Base-by-base conservation (phyloP, 1,140 invertebrate genomes). In the Ostrea denselamellosa region DNA sequence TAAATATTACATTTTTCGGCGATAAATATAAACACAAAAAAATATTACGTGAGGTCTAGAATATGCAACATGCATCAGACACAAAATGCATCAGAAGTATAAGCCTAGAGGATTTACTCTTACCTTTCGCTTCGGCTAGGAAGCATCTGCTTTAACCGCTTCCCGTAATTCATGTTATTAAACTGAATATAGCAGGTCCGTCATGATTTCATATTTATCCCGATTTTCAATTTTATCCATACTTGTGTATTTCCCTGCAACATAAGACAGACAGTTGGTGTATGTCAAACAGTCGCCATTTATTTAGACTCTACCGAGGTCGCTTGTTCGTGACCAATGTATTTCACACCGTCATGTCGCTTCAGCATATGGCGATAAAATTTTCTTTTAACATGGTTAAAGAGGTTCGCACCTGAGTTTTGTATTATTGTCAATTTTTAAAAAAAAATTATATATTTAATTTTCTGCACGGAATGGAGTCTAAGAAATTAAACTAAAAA, bases 71-170 rank as follows among this genome's bases (percentile, higher is more conserved):
- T 5, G 5, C 34, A 44, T 5, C 5, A 44, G 34, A 44, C n/a
- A n/a, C 34, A 44, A 44, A 5, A 44, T 5, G 5, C 34, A 44
- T 5, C 5, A 44, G 34, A 44, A n/a, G n/a, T n/a, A 44, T 44
- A 44, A 5, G 34, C 34, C 34, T 44, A 44, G 34, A 17, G 17
- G 56, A 62, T 19, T 77, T 77, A 12, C n/a, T 77, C 68, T 77
- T 28, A 77, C 68, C 68, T 77, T 77, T 77, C 68, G 28, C 68
- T 77, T 77, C 68, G 25, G 68, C 68, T 77, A 34, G 68, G 68
- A 28, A 77, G 68, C 68, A 77, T 17, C 8, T 28, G 68, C 68
- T 77, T 77, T 25, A 77, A 28, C 28, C 68, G 68, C 25, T 77
- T 77, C 68, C 68, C 68, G 68, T 77, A 77, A 77, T 77, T 77